phyloP scores from a whole-genome alignment of 2,113 vertebrate genomes.

The Mionectes macconnelli region DNA sequence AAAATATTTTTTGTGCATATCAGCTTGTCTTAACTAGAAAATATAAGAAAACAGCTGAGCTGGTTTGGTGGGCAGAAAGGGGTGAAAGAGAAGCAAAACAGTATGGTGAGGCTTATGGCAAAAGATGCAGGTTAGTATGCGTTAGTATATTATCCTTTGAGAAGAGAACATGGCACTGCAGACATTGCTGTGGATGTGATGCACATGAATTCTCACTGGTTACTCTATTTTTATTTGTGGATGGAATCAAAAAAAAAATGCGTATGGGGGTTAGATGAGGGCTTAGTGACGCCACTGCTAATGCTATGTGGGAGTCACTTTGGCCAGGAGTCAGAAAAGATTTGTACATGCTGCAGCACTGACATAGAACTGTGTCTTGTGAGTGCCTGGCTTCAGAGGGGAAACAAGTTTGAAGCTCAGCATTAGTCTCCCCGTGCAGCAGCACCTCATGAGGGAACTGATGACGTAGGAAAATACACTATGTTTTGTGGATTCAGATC shows the following conservation, averaged over 20 bases:
- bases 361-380: neutral
- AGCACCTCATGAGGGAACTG: neutral
- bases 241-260: neutral
- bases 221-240: neutral
- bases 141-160: neutral
- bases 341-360: neutral
- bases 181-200: neutral
- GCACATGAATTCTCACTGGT: neutral
- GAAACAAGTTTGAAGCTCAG: neutral
- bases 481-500: neutral
- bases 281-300: neutral
- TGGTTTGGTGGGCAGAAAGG: neutral
- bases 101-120: neutral
- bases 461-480: neutral
- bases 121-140: neutral
- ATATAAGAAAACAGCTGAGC: neutral
- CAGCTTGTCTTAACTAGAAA: neutral
- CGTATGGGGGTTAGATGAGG: rapidly evolving
- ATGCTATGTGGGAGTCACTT: neutral
- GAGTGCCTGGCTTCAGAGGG: neutral
- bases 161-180: neutral
- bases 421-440: neutral
- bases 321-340: neutral
- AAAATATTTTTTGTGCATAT: neutral
- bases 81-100: neutral